A percentile compares a stretch with the other conserved stretches of the same genome.
Evolutionary conservation across 30 jellyfish, hydroid and myxozoan genomes (phyloP).

Genomic region (Rhopilema esculentum): DNA sequence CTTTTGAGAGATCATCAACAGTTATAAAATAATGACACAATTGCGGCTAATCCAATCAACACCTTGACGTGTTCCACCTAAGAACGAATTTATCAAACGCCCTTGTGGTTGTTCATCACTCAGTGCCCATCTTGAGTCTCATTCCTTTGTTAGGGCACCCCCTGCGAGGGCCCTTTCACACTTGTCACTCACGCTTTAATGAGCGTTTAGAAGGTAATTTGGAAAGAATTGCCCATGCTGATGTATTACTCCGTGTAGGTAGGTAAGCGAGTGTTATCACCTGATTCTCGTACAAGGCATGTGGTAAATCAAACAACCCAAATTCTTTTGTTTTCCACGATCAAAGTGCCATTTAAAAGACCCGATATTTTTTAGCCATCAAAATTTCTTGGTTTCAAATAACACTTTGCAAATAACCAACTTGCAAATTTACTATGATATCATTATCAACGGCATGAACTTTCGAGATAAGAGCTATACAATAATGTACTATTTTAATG

Average conservation of each 20-base stretch:
- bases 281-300: neutral
- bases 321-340: neutral
- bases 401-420: too few species aligned
- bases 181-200: slow-evolving; percentile 56
- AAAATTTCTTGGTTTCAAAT: too few species aligned
- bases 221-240: neutral
- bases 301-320: neutral
- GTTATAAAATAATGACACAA: slow-evolving; percentile 57
- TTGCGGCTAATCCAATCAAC: slow-evolving; percentile 77
- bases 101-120: slow-evolving; percentile 49
- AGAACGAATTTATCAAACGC: slow-evolving; percentile 44
- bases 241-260: neutral
- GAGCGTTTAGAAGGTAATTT: slow-evolving; percentile 67
- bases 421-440: too few species aligned
- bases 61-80: slow-evolving; percentile 58
- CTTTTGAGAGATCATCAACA: slow-evolving; percentile 71
- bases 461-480: too few species aligned
- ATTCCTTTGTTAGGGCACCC: slow-evolving; percentile 46
- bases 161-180: slow-evolving; percentile 52
- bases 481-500: too few species aligned
- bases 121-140: slow-evolving; percentile 57
- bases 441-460: too few species aligned
- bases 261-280: neutral
- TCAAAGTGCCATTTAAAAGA: neutral
- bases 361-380: neutral